Percentiles rank a stretch among this genome's conserved stretches.
phyloP scores from a whole-genome alignment of 2,797 vertebrate species.

The Pseudomugil tenellus region DNA sequence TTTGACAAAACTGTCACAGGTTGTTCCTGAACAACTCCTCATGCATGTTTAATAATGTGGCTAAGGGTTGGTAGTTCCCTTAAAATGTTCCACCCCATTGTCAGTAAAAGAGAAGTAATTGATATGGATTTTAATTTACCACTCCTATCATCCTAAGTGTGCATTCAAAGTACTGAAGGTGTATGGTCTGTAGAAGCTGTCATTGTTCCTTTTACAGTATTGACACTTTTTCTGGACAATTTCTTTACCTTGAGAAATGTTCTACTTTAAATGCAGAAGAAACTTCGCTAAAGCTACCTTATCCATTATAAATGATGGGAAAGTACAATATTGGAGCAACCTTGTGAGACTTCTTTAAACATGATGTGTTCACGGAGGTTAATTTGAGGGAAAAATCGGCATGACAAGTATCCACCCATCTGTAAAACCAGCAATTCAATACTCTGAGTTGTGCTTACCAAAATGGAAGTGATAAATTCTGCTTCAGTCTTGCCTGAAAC shows the following conservation, averaged over 20 bases:
- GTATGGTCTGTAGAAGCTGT: constrained; percentile 62
- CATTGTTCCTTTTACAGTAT: constrained; percentile 56
- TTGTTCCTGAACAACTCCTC: constrained; percentile 33
- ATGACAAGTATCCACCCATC: constrained; percentile 40
- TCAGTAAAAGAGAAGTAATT: constrained; percentile 57
- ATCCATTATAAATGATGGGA: constrained; percentile 35
- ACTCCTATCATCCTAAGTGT: constrained; percentile 58
- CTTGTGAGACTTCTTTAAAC: constrained; percentile 24
- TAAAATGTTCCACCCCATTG: constrained; percentile 47
- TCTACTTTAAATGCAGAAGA: constrained; percentile 41
- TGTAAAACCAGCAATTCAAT: constrained; percentile 56
- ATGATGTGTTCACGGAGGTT: constrained; percentile 43
- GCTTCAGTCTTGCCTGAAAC: constrained; percentile 29
- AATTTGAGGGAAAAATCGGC: constrained; percentile 50
- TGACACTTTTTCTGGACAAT: constrained; percentile 56
- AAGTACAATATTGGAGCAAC: constrained; percentile 23
- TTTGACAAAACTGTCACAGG: constrained; percentile 24
- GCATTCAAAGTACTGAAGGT: constrained; percentile 67
- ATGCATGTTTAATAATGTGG: constrained; percentile 57
- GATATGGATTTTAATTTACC: constrained; percentile 75
- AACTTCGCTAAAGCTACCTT: constrained; percentile 33
- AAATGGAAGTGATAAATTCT: constrained; percentile 52
- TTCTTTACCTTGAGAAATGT: constrained; percentile 60
- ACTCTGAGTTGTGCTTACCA: constrained; percentile 45
- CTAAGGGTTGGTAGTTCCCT: constrained; percentile 39